Evolutionary conservation across 2,113 vertebrate species (phyloP).

Genomic region (Chaenocephalus aceratus): DNA sequence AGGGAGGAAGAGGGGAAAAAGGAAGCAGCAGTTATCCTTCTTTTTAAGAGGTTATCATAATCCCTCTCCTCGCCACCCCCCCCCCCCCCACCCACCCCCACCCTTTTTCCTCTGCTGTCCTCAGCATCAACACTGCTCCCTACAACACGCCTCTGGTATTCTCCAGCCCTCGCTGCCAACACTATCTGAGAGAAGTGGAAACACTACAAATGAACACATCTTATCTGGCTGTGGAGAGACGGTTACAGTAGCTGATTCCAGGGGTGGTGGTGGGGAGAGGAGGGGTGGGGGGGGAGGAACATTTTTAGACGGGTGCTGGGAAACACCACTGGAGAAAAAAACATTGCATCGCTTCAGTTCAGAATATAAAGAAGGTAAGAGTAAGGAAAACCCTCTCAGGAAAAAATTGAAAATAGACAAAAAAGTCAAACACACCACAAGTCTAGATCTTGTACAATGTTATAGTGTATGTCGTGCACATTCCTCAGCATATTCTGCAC

Average conservation of each 20-base stretch:
- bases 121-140: conserved; percentile 29
- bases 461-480: too few relatives aligned
- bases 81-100: neutral
- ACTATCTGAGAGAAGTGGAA: conserved; percentile 21
- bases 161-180: neutral
- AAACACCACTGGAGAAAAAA: neutral
- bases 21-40: conserved; percentile 41
- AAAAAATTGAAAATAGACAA: neutral
- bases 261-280: neutral
- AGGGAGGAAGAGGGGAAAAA: conserved; percentile 1
- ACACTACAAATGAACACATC: conserved; percentile 44
- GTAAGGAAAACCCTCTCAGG: neutral
- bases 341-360: neutral
- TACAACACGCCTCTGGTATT: conserved; percentile 15
- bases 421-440: conserved; percentile 1
- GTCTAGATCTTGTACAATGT: too few relatives aligned
- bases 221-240: conserved; percentile 14
- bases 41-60: conserved; percentile 52
- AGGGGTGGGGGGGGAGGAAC: neutral
- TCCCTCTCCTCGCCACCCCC: neutral
- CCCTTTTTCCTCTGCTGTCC: conserved; percentile 34
- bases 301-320: neutral
- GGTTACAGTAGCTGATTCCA: conserved; percentile 20
- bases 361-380: neutral
- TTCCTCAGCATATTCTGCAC: neutral